Evolutionary conservation across 2,797 vertebrate species (phyloP).

Genomic region (Hydrophis major): DNA sequence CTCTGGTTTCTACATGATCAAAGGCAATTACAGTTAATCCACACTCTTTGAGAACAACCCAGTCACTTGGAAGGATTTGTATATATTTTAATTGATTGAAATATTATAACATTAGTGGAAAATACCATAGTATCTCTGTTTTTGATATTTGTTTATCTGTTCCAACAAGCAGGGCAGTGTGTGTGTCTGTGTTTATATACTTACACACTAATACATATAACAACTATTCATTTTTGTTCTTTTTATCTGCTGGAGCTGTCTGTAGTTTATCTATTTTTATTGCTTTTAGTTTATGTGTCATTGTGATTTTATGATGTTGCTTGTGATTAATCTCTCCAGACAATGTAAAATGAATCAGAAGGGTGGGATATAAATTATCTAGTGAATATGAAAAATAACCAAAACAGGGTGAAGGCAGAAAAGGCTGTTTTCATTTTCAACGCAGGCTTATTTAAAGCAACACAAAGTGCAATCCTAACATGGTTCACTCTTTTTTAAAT

Average conservation of each 20-base stretch:
- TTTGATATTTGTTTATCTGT: background rate
- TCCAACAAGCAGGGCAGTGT: background rate
- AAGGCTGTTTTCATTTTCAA: background rate
- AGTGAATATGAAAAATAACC: background rate
- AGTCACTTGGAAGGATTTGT: background rate
- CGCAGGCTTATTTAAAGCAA: background rate
- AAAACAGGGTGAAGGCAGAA: background rate
- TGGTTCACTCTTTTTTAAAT: background rate
- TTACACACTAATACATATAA: background rate
- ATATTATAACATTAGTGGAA: background rate
- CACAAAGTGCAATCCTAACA: background rate
- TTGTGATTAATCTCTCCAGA: background rate
- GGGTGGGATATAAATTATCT: background rate
- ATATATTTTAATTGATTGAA: background rate
- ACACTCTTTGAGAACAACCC: background rate
- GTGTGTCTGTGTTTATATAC: background rate
- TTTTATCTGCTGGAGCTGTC: background rate
- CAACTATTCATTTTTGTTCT: background rate
- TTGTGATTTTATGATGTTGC: background rate
- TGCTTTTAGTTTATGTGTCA: background rate
- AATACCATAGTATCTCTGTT: background rate
- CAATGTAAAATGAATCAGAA: background rate
- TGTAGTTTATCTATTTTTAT: background rate
- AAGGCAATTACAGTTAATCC: background rate
- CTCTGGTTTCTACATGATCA: conserved; percentile 11